phyloP scores from a whole-genome alignment of 2,113 vertebrate genomes.

The Vanacampus margaritifer region DNA sequence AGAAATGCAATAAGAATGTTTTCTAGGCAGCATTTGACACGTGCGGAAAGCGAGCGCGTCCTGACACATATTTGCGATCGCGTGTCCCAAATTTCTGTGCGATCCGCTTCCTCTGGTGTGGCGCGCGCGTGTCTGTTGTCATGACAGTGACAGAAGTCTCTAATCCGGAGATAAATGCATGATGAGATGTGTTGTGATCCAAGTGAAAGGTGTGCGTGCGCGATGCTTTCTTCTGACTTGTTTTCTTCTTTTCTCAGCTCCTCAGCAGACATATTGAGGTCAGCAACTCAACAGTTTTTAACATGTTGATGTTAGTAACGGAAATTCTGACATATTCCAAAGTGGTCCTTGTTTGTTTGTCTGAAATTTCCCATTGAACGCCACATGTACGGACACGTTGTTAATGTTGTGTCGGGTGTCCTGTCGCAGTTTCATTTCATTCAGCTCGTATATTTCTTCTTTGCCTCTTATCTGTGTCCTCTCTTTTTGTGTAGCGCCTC shows the following conservation, averaged over 20 bases:
- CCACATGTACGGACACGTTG: background rate
- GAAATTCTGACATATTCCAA: background rate
- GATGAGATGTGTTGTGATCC: slow-evolving; percentile 2
- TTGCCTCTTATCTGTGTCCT: too few species aligned
- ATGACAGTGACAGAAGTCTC: slow-evolving; percentile 10
- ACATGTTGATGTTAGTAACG: background rate
- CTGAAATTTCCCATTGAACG: background rate
- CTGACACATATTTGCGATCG: slow-evolving; percentile 1
- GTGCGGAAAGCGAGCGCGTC: background rate
- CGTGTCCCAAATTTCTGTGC: background rate
- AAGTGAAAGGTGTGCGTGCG: background rate
- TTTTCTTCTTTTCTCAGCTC: background rate
- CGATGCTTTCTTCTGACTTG: background rate
- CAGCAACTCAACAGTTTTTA: background rate
- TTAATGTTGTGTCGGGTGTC: too few species aligned
- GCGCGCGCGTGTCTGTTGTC: background rate
- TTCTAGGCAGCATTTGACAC: background rate
- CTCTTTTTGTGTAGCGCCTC: too few species aligned
- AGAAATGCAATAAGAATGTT: background rate
- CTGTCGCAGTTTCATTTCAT: too few species aligned
- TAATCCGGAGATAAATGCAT: slow-evolving; percentile 18
- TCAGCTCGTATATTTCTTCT: too few species aligned
- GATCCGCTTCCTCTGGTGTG: background rate
- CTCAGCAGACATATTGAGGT: slow-evolving; percentile 7
- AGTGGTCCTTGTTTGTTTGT: background rate